These are phyloP conservation scores for Embiotoca jacksoni DNA, from an alignment of 2,113 vertebrate species.

Conservation along the genomic window DNA sequence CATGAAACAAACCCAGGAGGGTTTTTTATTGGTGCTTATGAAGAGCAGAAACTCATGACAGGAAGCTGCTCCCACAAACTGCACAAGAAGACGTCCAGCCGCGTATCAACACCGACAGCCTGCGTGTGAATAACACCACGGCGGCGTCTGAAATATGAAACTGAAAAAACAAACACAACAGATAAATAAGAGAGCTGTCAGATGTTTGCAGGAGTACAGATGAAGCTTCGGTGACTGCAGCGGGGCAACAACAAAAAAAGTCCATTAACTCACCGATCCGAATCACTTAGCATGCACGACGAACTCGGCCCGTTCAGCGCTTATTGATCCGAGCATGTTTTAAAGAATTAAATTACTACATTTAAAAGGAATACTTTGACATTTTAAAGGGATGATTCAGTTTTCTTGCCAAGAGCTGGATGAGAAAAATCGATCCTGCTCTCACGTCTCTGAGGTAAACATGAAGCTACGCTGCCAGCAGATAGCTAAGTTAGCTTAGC, in stretches of 20 bases:
- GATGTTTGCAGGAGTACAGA: constrained; percentile 35
- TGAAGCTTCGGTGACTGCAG: constrained; percentile 27
- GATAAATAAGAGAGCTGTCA: constrained; percentile 54
- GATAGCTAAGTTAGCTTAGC: not conserved
- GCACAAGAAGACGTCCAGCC: not conserved
- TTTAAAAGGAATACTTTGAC: constrained; percentile 7
- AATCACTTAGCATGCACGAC: not conserved
- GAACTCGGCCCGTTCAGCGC: not conserved
- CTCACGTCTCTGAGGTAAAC: not conserved
- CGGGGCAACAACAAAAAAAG: constrained; percentile 10
- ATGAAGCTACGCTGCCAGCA: not conserved
- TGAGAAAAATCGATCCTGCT: not conserved
- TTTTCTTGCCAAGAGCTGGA: constrained; percentile 8
- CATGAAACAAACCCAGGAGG: too few relatives aligned
- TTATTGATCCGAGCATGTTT: constrained; percentile 11
- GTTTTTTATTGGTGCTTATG: too few relatives aligned
- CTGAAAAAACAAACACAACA: constrained; percentile 22
- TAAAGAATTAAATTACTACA: constrained; percentile 5
- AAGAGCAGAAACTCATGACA: too few relatives aligned
- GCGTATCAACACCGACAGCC: constrained; percentile 1
- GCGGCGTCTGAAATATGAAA: constrained; percentile 20
- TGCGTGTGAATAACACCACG: constrained; percentile 16
- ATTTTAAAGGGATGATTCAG: constrained; percentile 6
- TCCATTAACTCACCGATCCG: not conserved
- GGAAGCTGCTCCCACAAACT: too few relatives aligned